These are phyloP conservation scores for Enteromius treurensis DNA, from an alignment of 2,797 vertebrate genomes.

Conservation along the genomic window DNA sequence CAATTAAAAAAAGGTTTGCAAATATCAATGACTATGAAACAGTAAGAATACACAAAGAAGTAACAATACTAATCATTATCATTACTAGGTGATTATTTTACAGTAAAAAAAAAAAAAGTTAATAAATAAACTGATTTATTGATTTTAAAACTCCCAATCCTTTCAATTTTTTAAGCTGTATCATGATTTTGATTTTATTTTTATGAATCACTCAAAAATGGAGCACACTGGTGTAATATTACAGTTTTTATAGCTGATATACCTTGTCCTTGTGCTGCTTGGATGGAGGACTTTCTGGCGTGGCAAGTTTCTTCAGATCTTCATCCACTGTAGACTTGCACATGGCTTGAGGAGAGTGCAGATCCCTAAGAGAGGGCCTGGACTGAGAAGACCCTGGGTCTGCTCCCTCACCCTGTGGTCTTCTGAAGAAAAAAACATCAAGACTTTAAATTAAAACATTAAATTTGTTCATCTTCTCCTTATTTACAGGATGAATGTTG, in stretches of 20 bases:
- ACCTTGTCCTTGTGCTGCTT: slow-evolving; percentile 85
- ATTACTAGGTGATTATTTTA: background rate
- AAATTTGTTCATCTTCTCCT: background rate
- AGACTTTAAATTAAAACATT: background rate
- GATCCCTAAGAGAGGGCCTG: slow-evolving; percentile 89
- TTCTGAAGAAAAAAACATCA: slow-evolving; percentile 72
- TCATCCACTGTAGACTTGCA: slow-evolving; percentile 92
- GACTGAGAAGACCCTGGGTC: slow-evolving; percentile 85
- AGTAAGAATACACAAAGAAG: background rate
- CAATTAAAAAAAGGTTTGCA: background rate
- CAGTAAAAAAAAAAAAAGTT: background rate
- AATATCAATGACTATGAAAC: background rate
- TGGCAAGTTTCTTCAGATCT: slow-evolving; percentile 87
- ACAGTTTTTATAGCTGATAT: slow-evolving; percentile 41
- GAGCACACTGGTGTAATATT: background rate
- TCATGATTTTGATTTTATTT: background rate
- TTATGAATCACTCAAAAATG: background rate
- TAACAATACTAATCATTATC: background rate
- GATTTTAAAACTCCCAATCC: background rate
- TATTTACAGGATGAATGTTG: background rate
- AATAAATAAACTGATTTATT: background rate
- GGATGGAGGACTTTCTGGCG: slow-evolving; percentile 79
- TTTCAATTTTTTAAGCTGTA: background rate
- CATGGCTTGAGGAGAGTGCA: slow-evolving; percentile 88
- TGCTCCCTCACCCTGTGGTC: slow-evolving; percentile 90